Evolutionary conservation across 2,113 vertebrate species (phyloP).

Genomic region (Micronisus gabar): DNA sequence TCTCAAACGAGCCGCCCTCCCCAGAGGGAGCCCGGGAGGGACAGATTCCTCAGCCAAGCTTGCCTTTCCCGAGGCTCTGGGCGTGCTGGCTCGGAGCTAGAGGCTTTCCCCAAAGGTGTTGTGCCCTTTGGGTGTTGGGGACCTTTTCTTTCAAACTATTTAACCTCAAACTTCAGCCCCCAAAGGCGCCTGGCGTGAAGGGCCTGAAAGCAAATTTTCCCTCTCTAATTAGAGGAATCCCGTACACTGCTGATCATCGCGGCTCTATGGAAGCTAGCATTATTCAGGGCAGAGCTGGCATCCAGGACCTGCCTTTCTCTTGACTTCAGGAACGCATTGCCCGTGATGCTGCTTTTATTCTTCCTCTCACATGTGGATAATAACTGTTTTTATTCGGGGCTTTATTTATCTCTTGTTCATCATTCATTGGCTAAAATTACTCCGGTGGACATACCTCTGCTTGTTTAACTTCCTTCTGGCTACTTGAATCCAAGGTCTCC

Average conservation of each 20-base stretch:
- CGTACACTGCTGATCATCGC: rapidly evolving
- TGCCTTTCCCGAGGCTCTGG: neutral
- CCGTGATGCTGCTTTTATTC: neutral
- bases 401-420: neutral
- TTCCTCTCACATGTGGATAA: neutral
- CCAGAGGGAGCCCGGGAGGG: neutral
- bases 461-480: neutral
- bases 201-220: neutral
- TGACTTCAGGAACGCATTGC: neutral
- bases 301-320: neutral
- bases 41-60: neutral
- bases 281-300: neutral
- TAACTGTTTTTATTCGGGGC: neutral
- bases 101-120: neutral
- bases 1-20: neutral
- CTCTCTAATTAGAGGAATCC: neutral
- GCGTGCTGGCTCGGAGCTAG: neutral
- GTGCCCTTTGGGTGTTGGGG: neutral
- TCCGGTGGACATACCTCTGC: neutral
- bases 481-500: neutral
- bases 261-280: neutral
- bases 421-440: neutral
- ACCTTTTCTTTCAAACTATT: neutral
- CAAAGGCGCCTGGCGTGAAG: rapidly evolving
- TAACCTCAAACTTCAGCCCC: neutral